Conservation (phyloP, 2,113 vertebrate genomes). For the Chaenocephalus aceratus region DNA sequence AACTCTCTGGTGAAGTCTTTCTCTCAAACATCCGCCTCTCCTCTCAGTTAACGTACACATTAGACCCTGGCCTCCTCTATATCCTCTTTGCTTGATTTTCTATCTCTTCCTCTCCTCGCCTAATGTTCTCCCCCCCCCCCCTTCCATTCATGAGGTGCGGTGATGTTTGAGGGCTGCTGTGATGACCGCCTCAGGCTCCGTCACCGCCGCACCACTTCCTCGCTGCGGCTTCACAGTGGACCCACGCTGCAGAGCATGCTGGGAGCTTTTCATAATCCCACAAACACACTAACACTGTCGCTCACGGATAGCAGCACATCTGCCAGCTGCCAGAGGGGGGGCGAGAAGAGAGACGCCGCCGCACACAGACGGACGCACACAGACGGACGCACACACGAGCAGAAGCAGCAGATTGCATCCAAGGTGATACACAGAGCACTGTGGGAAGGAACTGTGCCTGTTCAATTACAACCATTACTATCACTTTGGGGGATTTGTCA, state of each 20-base stretch:
- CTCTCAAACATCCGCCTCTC: constrained; percentile 22
- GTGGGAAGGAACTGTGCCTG: constrained; percentile 71
- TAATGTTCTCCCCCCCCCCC: background rate
- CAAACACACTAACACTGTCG: constrained; percentile 53
- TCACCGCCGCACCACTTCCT: constrained; percentile 11
- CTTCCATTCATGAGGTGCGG: background rate
- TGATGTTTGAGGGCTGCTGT: constrained; percentile 51
- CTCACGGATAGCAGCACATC: constrained; percentile 72
- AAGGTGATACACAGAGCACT: constrained; percentile 77
- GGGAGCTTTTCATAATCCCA: constrained; percentile 66
- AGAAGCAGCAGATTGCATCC: constrained; percentile 73
- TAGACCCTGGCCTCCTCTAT: background rate
- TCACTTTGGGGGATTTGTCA: constrained; percentile 77
- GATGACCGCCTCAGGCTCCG: constrained; percentile 55
- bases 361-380: constrained; percentile 10
- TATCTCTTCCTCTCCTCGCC: background rate
- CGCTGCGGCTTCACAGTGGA: constrained; percentile 29
- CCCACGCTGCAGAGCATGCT: constrained; percentile 44
- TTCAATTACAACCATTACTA: constrained; percentile 80
- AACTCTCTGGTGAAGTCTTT: constrained; percentile 37
- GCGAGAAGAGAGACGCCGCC: constrained; percentile 16
- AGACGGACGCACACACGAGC: constrained; percentile 30
- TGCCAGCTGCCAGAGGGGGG: constrained; percentile 73
- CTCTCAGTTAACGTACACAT: constrained; percentile 13
- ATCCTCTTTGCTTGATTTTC: background rate